Evolutionary conservation across 2,888 invertebrate species (phyloP), one percentile per base, ranked within the genome.

Genomic region (Melangyna quadrimaculata): DNA sequence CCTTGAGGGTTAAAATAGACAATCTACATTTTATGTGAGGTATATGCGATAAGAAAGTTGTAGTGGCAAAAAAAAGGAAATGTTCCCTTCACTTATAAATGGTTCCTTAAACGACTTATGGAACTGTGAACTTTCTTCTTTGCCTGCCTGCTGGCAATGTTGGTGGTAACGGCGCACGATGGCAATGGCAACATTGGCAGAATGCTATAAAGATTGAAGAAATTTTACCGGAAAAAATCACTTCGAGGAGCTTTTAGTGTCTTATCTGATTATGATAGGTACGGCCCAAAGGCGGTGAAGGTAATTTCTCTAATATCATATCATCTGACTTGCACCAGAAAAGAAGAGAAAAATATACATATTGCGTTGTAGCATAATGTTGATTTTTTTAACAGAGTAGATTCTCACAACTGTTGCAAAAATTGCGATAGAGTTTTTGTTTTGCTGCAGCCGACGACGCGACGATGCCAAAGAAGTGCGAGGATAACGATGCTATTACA

Each of bases 11-110:
- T 32, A 22, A 35, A 19, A 48, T 35, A 57, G 55, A 69, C 67
- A 74, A 45, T 55, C 69, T 73, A 37, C 51, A 55, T 43, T 67
- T 67, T 59, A 43, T 45, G 55, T 22, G 40, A 55, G 35, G 35
- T 70, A 55, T 55, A 55, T 55, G 51, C 29, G 82, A 82, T 82
- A 82, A 78, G 73, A 82, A 82, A 82, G 72, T 82, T 78, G 17
- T 75, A 8, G 12, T 55, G 70, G 53, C 37, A 27, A 14, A 59
- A 70, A 37, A 40, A n/a, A 40, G 1, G 19, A 51, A 51, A 51
- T 57, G 37, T 73, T 78, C 45, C 35, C 55, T 55, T 61, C 55
- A 37, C 17, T 27, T 53, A 19, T 10, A 55, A 70, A 70, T 55
- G 55, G 57, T 43, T 78, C 43, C 70, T 29, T 40, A 48, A 61